Evolutionary conservation across 2,797 vertebrate species (phyloP).

Genomic region (Cossypha niveicapilla): DNA sequence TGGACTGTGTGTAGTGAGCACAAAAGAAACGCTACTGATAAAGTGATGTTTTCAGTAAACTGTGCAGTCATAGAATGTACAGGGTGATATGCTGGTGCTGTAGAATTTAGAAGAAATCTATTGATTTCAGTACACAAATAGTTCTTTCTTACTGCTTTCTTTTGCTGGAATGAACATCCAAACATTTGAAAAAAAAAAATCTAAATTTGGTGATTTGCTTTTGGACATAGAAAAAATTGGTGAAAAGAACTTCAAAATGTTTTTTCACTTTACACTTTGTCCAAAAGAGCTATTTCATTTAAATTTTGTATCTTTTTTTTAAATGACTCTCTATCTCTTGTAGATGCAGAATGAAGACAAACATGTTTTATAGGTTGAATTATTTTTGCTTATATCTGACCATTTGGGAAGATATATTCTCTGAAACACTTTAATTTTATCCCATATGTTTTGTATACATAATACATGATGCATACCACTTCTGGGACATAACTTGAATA

Average conservation of each 20-base stretch:
- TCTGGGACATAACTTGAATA: slow-evolving; percentile 48
- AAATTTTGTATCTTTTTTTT: background rate
- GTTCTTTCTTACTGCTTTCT: background rate
- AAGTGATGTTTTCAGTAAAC: background rate
- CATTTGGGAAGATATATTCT: background rate
- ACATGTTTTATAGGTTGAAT: background rate
- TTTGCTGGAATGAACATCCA: background rate
- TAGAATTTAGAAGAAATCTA: background rate
- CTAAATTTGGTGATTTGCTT: background rate
- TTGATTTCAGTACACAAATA: background rate
- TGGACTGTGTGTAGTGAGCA: background rate
- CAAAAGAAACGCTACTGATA: background rate
- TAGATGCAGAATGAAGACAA: background rate
- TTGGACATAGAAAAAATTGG: background rate
- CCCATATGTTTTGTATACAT: slow-evolving; percentile 35
- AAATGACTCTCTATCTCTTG: background rate
- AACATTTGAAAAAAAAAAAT: background rate
- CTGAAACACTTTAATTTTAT: background rate
- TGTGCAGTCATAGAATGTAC: background rate
- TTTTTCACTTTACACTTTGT: background rate
- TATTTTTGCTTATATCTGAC: background rate
- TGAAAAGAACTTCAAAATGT: background rate
- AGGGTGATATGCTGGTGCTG: background rate
- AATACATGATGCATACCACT: slow-evolving; percentile 27
- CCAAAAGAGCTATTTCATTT: background rate